Percentiles rank a stretch among this genome's conserved stretches.
phyloP scores from a whole-genome alignment of 1,140 invertebrate species.

The Glossosoma conforme region DNA sequence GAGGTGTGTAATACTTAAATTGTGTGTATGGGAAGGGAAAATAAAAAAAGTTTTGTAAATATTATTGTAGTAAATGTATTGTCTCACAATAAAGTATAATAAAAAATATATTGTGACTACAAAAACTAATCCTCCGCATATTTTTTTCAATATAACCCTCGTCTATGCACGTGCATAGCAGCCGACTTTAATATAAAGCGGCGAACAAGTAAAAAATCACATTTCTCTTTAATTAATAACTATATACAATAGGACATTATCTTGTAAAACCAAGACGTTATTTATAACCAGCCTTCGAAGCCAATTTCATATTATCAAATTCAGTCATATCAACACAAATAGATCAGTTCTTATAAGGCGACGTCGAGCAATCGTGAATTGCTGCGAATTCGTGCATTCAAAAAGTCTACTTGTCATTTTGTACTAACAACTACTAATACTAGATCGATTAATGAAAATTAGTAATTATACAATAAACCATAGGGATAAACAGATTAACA shows the following conservation, averaged over 20 bases:
- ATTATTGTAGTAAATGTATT: conserved; percentile 2
- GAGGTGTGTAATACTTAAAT: too few relatives aligned
- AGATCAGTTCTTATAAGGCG: conserved; percentile 26
- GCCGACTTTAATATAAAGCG: conserved; percentile 29
- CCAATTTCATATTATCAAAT: conserved; percentile 28
- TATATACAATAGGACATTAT: conserved; percentile 30
- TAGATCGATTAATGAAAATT: conserved; percentile 9
- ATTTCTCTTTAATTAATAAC: conserved; percentile 25
- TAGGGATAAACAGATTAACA: conserved; percentile 5
- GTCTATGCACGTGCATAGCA: conserved; percentile 13
- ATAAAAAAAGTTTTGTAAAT: background rate
- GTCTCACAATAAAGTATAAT: conserved; percentile 26
- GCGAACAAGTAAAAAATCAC: conserved; percentile 27
- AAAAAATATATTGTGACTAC: conserved; percentile 25
- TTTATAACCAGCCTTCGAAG: conserved; percentile 19
- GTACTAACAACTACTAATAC: conserved; percentile 27
- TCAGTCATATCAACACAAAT: conserved; percentile 30
- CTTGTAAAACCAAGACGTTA: conserved; percentile 32
- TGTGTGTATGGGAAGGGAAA: too few relatives aligned
- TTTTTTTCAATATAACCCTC: conserved; percentile 6
- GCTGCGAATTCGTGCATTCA: too few relatives aligned
- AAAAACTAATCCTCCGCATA: conserved; percentile 3
- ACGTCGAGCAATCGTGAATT: too few relatives aligned
- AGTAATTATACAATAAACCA: conserved; percentile 14
- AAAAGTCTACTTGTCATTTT: too few relatives aligned